Base-by-base conservation (phyloP, 2,888 invertebrate genomes). In the Drosophila pullipes region DNA sequence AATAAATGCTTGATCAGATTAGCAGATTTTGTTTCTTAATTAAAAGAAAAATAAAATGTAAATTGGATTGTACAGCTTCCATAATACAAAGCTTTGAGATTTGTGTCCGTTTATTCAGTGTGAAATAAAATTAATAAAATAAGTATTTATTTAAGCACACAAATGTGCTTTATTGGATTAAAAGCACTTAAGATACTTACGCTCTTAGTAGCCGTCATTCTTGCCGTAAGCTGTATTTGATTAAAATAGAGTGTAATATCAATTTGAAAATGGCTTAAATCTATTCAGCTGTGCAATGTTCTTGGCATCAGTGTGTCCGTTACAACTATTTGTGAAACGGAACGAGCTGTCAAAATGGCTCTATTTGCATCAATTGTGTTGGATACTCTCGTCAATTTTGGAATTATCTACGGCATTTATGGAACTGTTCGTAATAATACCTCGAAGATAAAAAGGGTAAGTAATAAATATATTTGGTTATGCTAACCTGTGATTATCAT, bases 391-490 rank as follows among this genome's bases (percentile, higher is more conserved):
- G 11, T 69, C 1, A 54, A 55, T 33, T 18, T 66, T 31, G 68
- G 55, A 0, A 41, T 75, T n/a, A 18, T 30, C 10, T 2, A 30
- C 2, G 83, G 83, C 4, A 44, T 71, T 39, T 47, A 64, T 31
- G 83, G 81, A 13, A 39, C 39, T 0, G 4, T 66, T n/a, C 9
- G 16, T 0, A 39, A 55, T 1, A 49, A 58, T n/a, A 31, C 16
- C 3, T 16, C 11, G 3, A 33, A 61, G 0, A 10, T 85, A 18
- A 59, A 68, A 25, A 13, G 55, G 64, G 81, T 82, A 31, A 69
- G 61, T 41, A 9, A 1, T 0, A 16, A 0, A 3, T 1, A 30
- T 31, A 30, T 25, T 0, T 5, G 6, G 2, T 1, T 18, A 30
- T 22, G 7, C 7, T 47, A n/a, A 61, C 5, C 16, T 5, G 3